Base-by-base conservation (phyloP, 2,797 vertebrate species). In the Lerista edwardsae region DNA sequence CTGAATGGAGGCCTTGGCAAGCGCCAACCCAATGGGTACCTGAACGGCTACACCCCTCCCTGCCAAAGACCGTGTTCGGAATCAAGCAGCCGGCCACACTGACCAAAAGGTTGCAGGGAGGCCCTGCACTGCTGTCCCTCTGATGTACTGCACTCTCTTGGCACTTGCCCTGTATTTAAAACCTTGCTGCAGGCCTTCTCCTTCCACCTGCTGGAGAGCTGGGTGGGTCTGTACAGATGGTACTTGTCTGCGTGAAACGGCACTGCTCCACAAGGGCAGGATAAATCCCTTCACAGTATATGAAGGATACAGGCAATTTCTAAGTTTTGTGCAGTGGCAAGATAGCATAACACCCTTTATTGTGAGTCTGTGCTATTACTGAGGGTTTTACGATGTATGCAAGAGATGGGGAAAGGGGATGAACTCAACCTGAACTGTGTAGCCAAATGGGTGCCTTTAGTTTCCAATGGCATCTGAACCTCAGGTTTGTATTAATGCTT, bases 11-110 rank as follows among this genome's bases (percentile, higher is more conserved):
- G 98, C 80, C 94, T 97, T 84, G 97, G 95, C 93, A 99, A 98
- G 86, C 96, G 97, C 44, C 94, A 97, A 91, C 97, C 95, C 84
- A 98, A 97, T 0, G 96, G 97, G 65, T 98, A 93, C 90, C 94
- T 97, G 88, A 97, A 97, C 0, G 96, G 97, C 86, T 97, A 96
- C 51, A 96, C 93, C 61, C 95, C 97, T 1, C 94, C 96, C 0
- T 96, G 97, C 27, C 97, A 97, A 91, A 95, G 95, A 92, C 97
- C 97, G 86, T 93, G 95, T 12, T 97, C 97, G 39, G 98, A 99
- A 90, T 97, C 98, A 80, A 98, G 96, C 96, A 98, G 97, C 93
- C 96, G 97, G 87, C 98, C 98, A 0, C 98, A 98, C 87, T 98
- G 97, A 99, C 96, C 93, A 86, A n/a, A 8, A 83, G 82, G 72